Base-by-base conservation (phyloP, 2,888 invertebrate genomes). In the Macroteleia sp. region DNA sequence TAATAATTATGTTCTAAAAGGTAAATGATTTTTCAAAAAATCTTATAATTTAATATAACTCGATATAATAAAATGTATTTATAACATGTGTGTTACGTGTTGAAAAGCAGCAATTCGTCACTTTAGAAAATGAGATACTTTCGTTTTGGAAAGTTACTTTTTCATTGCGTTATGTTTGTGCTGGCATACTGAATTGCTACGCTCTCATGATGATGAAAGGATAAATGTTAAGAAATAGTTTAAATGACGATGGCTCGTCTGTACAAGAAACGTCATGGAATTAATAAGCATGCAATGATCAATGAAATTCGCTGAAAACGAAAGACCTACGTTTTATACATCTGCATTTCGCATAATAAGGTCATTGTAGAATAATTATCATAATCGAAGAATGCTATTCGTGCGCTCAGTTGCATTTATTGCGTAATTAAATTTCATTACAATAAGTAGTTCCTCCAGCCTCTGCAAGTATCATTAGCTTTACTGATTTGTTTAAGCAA, bases 321-420 rank as follows among this genome's bases (percentile, higher is more conserved):
- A 62, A 46, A 54, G 25, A 17, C 66, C 66, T 44, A 66, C 70
- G 62, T 61, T 78, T 39, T 48, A 36, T 54, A 41, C 75, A 67
- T 54, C 56, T 71, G 56, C 79, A 70, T 79, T 79, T 79, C 79
- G 75, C 79, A 25, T 19, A 12, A 22, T 75, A 79, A 79, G 79
- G 79, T 66, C 67, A 71, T 44, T 36, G 34, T 44, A 61, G 16
- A 48, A 70, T 61, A 32, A 71, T 79, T 79, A 75, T 67, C 70
- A 75, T 75, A 66, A 71, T 56, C 71, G 39, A 79, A 79, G 79
- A 79, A 79, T 79, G 79, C 54, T 70, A 61, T 71, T 41, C 70
- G 39, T 70, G 56, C 54, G 57, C 59, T 44, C 17, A 57, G 59
- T 28, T 19, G 20, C 36, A 30, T 69, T 34, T 12, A 59, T 73